Evolutionary conservation across 2,888 invertebrate genomes (phyloP), one percentile per base, ranked within the genome.

Genomic region (Drosophila recens): DNA sequence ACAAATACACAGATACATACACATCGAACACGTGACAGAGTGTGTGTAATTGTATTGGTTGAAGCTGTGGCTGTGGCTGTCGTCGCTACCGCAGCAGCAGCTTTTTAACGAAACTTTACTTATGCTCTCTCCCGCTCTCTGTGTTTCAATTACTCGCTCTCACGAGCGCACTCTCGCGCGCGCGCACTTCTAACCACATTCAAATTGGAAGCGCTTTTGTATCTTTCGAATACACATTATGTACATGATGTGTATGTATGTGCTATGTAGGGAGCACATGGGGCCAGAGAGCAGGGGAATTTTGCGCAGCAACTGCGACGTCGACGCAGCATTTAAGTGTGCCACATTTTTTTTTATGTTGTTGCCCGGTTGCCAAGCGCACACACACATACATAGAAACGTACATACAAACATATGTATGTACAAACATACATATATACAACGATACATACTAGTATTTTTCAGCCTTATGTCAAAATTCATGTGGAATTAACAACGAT

Each of bases 121-220:
- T 34, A 15, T 42, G 20, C 72, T 53, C 62, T 20, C 33, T 10
- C 23, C 15, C 59, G 30, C 52, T 43, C 40, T 10, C 54, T 15
- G 40, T 43, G 33, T n/a, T 8, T n/a, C 38, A 38, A n/a, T 38
- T 43, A 34, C 53, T n/a, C 53, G n/a, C 23, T 33, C n/a, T 6
- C 20, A 10, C 20, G 8, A 13, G 13, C 33, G 15, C 40, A 36
- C 23, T 33, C n/a, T 65, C 48, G 73, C 70, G 82, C 85, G 71
- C 82, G 85, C 87, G 79, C 82, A 80, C 72, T 74, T 84, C 84
- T 87, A 84, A 84, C 80, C 78, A 71, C 67, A 82, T 82, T 82
- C 82, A 84, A 87, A 85, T 78, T 78, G 49, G 54, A 80, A 67
- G 71, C 67, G 79, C 54, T 76, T 80, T 82, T 84, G 80, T 84